Base-by-base conservation (phyloP, 2,797 vertebrate genomes). In the Clarias laeviceps region DNA sequence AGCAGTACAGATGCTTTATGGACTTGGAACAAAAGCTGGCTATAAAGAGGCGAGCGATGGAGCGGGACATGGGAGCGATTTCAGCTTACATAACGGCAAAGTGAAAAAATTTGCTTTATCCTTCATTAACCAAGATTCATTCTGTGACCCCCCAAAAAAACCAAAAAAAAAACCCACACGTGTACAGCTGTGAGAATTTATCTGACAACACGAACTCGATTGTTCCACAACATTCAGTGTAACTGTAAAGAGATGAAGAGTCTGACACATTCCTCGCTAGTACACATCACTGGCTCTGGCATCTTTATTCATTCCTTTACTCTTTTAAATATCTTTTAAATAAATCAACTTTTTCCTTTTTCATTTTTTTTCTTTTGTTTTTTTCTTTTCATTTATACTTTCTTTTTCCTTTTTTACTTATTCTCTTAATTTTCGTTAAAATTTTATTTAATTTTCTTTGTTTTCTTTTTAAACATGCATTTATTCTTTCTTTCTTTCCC, bases 1-100 rank as follows among this genome's bases (percentile, higher is more conserved):
- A 50, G 73, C 56, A 7, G 62, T 11, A 6, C 5, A n/a, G 70
- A 77, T 32, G 27, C 62, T 73, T 82, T 17, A 9, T 15, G 54
- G 54, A 32, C 15, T 18, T 57, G 29, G 32, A 77, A 68, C 69
- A 80, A 86, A 74, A 86, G 54, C 8, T 59, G 79, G 32, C 20
- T 64, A 2, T 32, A 56, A 56, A 76, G 29, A 9, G 59, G 17
- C 18, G 40, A 12, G 68, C 11, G 27, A 34, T 2, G 5, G 74
- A 22, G 74, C 56, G 14, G 74, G 56, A 59, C 17, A 9, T 57
- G 73, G 54, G 18, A 20, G 27, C 20, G 73, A 77, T 3, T 77
- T 50, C 72, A 56, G 72, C n/a, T 74, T 57, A 57, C 22, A 77
- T 22, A 77, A 77, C 50, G 57, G 27, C 7, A 57, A 37, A 14